Evolutionary conservation across 1,140 invertebrate species (phyloP), one percentile per base, ranked within the genome.

Genomic region (Venustaconcha ellipsiformis): DNA sequence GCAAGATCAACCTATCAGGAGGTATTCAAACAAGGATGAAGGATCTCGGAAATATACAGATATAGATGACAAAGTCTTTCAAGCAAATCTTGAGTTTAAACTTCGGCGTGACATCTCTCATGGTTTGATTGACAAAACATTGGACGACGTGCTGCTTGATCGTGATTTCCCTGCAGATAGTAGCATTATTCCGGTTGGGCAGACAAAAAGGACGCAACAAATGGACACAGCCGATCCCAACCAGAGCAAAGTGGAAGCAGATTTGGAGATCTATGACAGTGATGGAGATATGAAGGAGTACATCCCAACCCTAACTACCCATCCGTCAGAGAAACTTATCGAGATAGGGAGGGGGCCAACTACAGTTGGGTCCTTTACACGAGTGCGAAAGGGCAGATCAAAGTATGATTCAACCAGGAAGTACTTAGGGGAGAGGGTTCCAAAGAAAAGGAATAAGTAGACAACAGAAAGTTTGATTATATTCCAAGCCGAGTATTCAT

Each of bases 191-290:
- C 65, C 65, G 18, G 65, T 67, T 6, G 65, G 65, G 26, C 48
- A 48, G 65, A 67, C 65, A n/a, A 26, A 67, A 15, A 2, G 65
- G 17, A 67, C 65, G 37, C 57, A 20, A 55, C 13, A 37, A 6
- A 67, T 67, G 57, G 65, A 67, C 14, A 67, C 48, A 55, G 37
- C 65, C 12, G 65, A 67, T 17, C 37, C 30, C 14, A 23, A 23
- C 55, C 55, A 37, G 20, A 18, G 57, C 26, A 56, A 67, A 37
- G 20, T 67, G 13, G 65, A 66, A 26, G 67, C 60, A 48, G 72
- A 74, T 30, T 18, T 74, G 26, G 66, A 74, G 63, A 18, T 74
- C 12, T 68, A 58, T 18, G 66, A 68, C n/a, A 57, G 63, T 71
- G 58, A 65, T 59, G n/a, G 59, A 8, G 48, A 64, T n/a, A n/a